These are phyloP conservation scores for Smutsia temminckii DNA, from an alignment of 2,797 vertebrate genomes.

Conservation along the genomic window DNA sequence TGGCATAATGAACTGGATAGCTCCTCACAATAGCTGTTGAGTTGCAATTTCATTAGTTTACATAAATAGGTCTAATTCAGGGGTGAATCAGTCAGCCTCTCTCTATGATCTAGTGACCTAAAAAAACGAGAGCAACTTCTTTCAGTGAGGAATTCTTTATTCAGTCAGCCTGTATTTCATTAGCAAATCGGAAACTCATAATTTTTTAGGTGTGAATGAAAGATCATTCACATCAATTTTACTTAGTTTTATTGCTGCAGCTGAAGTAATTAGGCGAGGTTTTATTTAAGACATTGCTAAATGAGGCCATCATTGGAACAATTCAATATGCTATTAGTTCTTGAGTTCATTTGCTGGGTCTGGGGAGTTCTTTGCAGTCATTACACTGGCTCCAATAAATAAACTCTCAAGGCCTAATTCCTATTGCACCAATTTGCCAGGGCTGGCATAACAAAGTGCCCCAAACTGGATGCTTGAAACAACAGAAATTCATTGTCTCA, in stretches of 20 bases:
- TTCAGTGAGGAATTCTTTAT: background rate
- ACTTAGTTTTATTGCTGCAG: background rate
- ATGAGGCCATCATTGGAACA: background rate
- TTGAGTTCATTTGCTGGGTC: background rate
- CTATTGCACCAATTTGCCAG: background rate
- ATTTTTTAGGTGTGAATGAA: background rate
- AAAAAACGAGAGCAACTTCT: background rate
- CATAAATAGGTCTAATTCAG: conserved; percentile 18
- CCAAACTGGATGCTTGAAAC: background rate
- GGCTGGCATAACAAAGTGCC: background rate
- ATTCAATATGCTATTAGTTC: background rate
- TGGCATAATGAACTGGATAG: background rate
- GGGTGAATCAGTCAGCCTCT: background rate
- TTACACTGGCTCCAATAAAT: background rate
- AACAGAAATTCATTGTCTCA: background rate
- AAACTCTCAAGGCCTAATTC: background rate
- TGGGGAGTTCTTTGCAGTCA: background rate
- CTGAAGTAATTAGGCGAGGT: background rate
- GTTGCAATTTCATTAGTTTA: conserved; percentile 25
- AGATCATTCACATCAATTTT: background rate
- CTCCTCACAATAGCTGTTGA: background rate
- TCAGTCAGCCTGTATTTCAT: background rate
- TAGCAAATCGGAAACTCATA: background rate
- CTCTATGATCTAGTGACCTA: conserved; percentile 22
- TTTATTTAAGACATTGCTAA: background rate